phyloP scores from a whole-genome alignment of 2,113 vertebrate species.

The Clarias gariepinus region DNA sequence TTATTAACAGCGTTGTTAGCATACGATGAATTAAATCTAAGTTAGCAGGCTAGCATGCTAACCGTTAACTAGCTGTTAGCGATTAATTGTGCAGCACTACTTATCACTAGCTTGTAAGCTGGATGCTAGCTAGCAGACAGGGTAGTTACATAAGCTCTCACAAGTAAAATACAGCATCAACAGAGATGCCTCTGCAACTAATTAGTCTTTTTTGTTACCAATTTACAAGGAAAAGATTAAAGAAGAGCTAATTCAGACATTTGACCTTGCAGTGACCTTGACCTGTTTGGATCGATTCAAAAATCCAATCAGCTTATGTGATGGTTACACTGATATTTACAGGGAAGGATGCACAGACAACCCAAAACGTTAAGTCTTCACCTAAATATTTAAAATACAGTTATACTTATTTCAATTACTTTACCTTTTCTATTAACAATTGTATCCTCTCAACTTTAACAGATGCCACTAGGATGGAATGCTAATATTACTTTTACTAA shows the following conservation, averaged over 20 bases:
- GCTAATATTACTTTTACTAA: not conserved
- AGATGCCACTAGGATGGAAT: not conserved
- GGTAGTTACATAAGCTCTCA: not conserved
- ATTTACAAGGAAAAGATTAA: not conserved
- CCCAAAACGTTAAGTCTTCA: not conserved
- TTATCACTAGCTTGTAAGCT: not conserved
- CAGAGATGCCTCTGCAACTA: not conserved
- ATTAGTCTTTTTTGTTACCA: not conserved
- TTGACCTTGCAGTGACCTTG: not conserved
- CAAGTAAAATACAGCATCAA: not conserved
- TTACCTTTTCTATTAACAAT: too few relatives aligned
- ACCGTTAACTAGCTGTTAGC: too few relatives aligned
- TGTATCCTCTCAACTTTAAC: not conserved
- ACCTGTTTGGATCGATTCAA: not conserved
- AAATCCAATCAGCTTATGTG: not conserved
- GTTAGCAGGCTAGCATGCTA: too few relatives aligned
- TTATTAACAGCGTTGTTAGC: too few relatives aligned
- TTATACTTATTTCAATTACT: not conserved
- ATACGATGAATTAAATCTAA: too few relatives aligned
- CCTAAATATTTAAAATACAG: not conserved
- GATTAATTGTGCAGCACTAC: too few relatives aligned
- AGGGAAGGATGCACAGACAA: not conserved
- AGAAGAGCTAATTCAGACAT: not conserved
- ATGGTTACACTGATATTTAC: not conserved
- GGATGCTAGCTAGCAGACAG: not conserved